phyloP scores from a whole-genome alignment of 1,140 invertebrate species.

The Steinernema feltiae region DNA sequence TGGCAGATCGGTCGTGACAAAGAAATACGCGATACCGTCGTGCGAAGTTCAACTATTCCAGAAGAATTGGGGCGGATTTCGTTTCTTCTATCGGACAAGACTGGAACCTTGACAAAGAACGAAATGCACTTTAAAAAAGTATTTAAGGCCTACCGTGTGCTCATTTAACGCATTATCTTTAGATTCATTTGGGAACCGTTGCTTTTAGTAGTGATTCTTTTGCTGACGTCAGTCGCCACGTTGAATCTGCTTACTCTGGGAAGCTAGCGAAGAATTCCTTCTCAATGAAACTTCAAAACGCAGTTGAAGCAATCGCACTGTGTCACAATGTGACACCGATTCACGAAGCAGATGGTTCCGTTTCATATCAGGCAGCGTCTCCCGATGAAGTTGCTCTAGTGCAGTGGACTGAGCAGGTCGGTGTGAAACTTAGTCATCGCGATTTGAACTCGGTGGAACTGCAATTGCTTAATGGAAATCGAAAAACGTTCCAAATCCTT shows the following conservation, averaged over 20 bases:
- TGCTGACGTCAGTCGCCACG: constrained; percentile 47
- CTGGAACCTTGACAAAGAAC: constrained; percentile 95
- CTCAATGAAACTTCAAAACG: constrained; percentile 62
- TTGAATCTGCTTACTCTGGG: constrained; percentile 53
- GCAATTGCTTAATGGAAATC: constrained; percentile 68
- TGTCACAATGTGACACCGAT: constrained; percentile 99
- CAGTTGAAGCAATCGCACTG: constrained; percentile 84
- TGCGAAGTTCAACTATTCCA: constrained; percentile 93
- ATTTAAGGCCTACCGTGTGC: background rate
- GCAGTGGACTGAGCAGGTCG: constrained; percentile 69
- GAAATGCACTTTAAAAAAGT: constrained; percentile 72
- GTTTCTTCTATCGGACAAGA: constrained; percentile 93
- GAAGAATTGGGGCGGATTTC: constrained; percentile 94
- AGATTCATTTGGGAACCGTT: constrained; percentile 57
- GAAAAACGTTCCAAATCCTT: constrained; percentile 77
- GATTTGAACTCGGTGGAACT: constrained; percentile 75
- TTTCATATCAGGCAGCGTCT: constrained; percentile 79
- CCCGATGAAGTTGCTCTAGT: constrained; percentile 90
- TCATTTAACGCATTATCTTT: constrained; percentile 16
- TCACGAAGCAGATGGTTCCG: constrained; percentile 66
- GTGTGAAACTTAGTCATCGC: constrained; percentile 66
- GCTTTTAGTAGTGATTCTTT: constrained; percentile 54
- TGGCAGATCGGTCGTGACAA: constrained; percentile 91
- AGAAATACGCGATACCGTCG: constrained; percentile 85
- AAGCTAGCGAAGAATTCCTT: constrained; percentile 51